Conservation (phyloP, 2,888 invertebrate genomes). For the Leistus spinibarbis region DNA sequence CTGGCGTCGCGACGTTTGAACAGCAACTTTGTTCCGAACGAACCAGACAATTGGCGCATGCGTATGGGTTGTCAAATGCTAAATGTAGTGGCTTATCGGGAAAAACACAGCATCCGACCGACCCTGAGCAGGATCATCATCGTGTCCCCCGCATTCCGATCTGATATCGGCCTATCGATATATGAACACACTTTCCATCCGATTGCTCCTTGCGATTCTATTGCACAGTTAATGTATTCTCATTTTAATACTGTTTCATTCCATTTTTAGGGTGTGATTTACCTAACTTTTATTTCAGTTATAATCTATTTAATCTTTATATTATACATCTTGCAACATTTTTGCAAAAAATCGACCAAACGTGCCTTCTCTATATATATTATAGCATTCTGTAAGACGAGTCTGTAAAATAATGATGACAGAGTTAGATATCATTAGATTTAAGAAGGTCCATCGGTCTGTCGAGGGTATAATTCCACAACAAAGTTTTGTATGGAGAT, state of each 20-base stretch:
- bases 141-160: background rate
- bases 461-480: too few relatives aligned
- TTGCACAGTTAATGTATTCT: background rate
- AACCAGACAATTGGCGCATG: background rate
- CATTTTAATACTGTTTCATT: too few relatives aligned
- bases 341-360: too few relatives aligned
- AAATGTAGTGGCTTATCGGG: conserved; percentile 8
- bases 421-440: too few relatives aligned
- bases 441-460: too few relatives aligned
- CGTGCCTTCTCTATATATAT: too few relatives aligned
- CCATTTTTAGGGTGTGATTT: too few relatives aligned
- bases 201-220: background rate
- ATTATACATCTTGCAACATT: too few relatives aligned
- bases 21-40: background rate
- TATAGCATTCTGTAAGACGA: too few relatives aligned
- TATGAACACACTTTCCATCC: background rate
- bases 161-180: background rate
- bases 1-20: background rate
- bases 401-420: too few relatives aligned
- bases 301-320: too few relatives aligned
- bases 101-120: conserved; percentile 2
- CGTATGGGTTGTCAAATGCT: background rate
- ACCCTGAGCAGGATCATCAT: background rate
- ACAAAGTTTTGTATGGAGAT: background rate
- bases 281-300: too few relatives aligned